phyloP scores from a whole-genome alignment of 2,113 vertebrate genomes.

The Fregata magnificens region DNA sequence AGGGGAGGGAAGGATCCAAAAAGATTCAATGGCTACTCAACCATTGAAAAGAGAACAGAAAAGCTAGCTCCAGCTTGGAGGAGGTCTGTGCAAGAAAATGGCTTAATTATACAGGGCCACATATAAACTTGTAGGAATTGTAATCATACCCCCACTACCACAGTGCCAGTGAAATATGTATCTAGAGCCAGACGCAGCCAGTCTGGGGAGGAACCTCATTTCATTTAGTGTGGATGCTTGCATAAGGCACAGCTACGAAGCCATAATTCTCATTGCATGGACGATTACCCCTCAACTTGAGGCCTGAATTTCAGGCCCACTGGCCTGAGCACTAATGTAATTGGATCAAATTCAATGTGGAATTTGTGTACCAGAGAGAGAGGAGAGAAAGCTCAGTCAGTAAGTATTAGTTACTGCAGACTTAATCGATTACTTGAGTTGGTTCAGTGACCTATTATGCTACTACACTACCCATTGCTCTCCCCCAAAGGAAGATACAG shows the following conservation, averaged over 20 bases:
- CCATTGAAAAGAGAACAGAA: background rate
- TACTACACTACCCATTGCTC: background rate
- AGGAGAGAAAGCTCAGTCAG: background rate
- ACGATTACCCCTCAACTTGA: background rate
- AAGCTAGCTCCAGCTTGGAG: background rate
- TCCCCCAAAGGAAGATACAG: background rate
- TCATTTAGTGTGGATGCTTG: background rate
- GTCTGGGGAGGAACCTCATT: background rate
- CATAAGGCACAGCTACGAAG: background rate
- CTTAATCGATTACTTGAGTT: background rate
- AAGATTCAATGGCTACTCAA: background rate
- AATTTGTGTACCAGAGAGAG: background rate
- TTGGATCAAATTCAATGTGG: background rate
- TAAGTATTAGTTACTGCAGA: slow-evolving; percentile 9
- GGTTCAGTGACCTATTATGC: background rate
- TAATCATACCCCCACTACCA: background rate
- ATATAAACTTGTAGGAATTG: background rate
- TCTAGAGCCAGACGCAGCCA: background rate
- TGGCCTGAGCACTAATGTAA: background rate
- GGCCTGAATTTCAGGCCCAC: background rate
- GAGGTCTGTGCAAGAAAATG: background rate
- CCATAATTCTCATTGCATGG: background rate
- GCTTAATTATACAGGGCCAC: background rate
- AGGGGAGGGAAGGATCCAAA: background rate
- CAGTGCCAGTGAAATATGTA: background rate